Percentiles rank a stretch among this genome's conserved stretches.
phyloP scores from a whole-genome alignment of 1,140 invertebrate genomes.

The Procambarus clarkii region DNA sequence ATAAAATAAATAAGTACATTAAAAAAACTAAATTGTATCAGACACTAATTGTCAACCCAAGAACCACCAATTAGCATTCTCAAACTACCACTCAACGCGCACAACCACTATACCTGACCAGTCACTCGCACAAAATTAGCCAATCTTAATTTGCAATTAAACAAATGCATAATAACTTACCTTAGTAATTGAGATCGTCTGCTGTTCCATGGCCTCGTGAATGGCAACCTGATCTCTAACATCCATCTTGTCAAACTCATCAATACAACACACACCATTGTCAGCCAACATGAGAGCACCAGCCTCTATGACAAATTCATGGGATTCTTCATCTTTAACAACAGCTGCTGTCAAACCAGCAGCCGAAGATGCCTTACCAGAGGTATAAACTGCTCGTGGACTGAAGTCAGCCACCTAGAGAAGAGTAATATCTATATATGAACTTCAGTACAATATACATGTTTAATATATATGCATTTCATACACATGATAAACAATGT shows the following conservation, averaged over 20 bases:
- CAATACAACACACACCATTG: constrained; percentile 99
- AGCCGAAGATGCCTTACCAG: constrained; percentile 97
- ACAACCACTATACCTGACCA: too few species aligned
- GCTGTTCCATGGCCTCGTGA: constrained; percentile 99
- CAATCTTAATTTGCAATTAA: too few species aligned
- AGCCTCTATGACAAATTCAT: constrained; percentile 99
- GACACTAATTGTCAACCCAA: too few species aligned
- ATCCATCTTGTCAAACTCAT: constrained; percentile 99
- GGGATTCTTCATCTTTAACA: constrained; percentile 96
- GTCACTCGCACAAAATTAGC: too few species aligned
- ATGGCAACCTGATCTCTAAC: constrained; percentile 97
- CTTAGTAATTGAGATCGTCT: constrained; percentile 99
- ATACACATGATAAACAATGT: too few species aligned
- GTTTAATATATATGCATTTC: too few species aligned
- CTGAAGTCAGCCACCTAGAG: constrained; percentile 92
- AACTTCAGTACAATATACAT: too few species aligned
- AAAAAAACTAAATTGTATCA: too few species aligned
- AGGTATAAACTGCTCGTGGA: constrained; percentile 97
- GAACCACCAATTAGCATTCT: too few species aligned
- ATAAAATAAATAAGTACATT: not conserved
- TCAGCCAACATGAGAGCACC: constrained; percentile 99
- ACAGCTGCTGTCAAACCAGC: constrained; percentile 99
- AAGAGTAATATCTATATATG: not conserved
- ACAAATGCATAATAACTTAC: constrained; percentile 10
- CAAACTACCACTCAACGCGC: too few species aligned